phyloP scores from a whole-genome alignment of 1,140 invertebrate species.

The Macrosteles quadrilineatus region DNA sequence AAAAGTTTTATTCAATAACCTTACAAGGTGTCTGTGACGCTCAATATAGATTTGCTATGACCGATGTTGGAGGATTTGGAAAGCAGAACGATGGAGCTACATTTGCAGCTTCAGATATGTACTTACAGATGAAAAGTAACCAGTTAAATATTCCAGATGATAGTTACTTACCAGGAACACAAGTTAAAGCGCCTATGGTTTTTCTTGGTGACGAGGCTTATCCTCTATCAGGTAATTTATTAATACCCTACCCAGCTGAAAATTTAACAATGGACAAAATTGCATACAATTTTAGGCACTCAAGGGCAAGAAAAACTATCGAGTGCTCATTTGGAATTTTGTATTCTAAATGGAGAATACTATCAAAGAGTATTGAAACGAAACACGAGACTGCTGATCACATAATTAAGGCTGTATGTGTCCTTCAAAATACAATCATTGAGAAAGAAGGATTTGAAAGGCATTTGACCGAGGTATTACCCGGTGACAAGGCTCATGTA shows the following conservation, averaged over 20 bases:
- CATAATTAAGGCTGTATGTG: slow-evolving; percentile 23
- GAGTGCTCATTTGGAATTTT: slow-evolving; percentile 30
- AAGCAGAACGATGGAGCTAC: slow-evolving; percentile 35
- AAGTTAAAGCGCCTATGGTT: slow-evolving; percentile 24
- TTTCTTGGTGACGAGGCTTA: slow-evolving; percentile 24
- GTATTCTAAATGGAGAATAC: slow-evolving; percentile 30
- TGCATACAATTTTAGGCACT: slow-evolving; percentile 9
- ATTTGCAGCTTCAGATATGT: slow-evolving; percentile 24
- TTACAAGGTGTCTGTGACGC: slow-evolving; percentile 53
- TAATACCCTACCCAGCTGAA: slow-evolving; percentile 19
- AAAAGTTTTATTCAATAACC: slow-evolving; percentile 51
- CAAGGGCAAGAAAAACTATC: slow-evolving; percentile 26
- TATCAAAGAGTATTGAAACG: slow-evolving; percentile 24
- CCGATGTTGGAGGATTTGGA: slow-evolving; percentile 52
- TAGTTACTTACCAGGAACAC: slow-evolving; percentile 20
- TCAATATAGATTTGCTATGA: slow-evolving; percentile 50
- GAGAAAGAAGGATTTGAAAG: slow-evolving; percentile 30
- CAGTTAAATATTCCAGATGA: slow-evolving; percentile 7
- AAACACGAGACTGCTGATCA: slow-evolving; percentile 6
- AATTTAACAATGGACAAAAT: slow-evolving; percentile 24
- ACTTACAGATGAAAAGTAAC: slow-evolving; percentile 15
- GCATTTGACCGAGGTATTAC: slow-evolving; percentile 17
- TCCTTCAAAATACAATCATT: slow-evolving; percentile 25
- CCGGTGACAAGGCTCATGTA: not conserved
- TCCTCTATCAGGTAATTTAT: not conserved